These are phyloP conservation scores for Apis dorsata DNA, from an alignment of 1,140 invertebrate species.

Conservation along the genomic window DNA sequence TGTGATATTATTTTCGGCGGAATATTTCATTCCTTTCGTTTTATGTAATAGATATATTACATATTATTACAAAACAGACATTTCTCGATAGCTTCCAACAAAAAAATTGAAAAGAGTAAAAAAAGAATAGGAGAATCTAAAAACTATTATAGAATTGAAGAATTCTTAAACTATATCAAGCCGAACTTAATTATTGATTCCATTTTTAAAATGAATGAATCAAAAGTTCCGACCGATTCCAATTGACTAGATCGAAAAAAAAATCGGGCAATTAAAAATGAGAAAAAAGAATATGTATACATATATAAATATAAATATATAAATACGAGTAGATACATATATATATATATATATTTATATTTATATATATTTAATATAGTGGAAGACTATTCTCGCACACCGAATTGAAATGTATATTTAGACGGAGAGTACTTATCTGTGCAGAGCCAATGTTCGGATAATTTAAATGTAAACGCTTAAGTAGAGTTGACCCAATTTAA, in stretches of 20 bases:
- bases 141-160: neutral
- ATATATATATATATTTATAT: constrained; percentile 3
- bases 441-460: constrained; percentile 46
- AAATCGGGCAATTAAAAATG: constrained; percentile 22
- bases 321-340: neutral
- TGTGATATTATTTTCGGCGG: constrained; percentile 64
- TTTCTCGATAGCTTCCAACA: constrained; percentile 20
- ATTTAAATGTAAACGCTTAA: constrained; percentile 63
- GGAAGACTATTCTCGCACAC: constrained; percentile 51
- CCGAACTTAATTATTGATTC: constrained; percentile 9
- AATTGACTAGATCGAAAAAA: neutral
- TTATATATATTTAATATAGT: constrained; percentile 14
- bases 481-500: constrained; percentile 58
- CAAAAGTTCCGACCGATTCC: neutral
- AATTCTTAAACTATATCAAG: neutral
- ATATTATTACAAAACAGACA: neutral
- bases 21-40: constrained; percentile 55
- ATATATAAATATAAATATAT: constrained; percentile 22
- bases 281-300: neutral
- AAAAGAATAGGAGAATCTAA: neutral
- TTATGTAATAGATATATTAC: neutral
- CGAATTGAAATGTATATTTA: constrained; percentile 55
- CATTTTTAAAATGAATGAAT: constrained; percentile 17
- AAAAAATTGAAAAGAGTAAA: neutral
- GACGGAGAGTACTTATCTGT: constrained; percentile 59